Evolutionary conservation across 2,888 invertebrate species (phyloP).

Genomic region (Oxyteleia sp.): DNA sequence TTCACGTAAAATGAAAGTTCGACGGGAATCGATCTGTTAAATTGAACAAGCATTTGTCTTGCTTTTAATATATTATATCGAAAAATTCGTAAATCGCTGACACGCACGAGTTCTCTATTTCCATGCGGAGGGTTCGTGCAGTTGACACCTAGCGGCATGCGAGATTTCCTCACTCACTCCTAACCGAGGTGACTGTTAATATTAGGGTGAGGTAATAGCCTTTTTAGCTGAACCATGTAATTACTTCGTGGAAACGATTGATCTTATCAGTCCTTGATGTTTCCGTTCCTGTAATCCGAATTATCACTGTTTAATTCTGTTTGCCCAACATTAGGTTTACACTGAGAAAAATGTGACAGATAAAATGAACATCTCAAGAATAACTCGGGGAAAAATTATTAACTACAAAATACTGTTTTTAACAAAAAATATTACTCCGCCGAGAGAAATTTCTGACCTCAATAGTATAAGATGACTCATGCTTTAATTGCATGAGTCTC

Average conservation of each 20-base stretch:
- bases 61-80: constrained; percentile 23
- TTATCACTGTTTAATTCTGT: neutral
- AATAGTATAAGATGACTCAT: no score
- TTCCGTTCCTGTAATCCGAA: neutral
- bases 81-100: constrained; percentile 54
- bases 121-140: constrained; percentile 75
- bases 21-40: neutral
- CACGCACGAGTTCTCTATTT: constrained; percentile 67
- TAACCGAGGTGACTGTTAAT: constrained; percentile 63
- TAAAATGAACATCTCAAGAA: no score
- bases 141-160: constrained; percentile 77
- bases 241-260: constrained; percentile 60
- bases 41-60: constrained; percentile 13
- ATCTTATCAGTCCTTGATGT: constrained; percentile 30
- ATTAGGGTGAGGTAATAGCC: constrained; percentile 62
- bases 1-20: neutral
- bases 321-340: neutral
- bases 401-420: no score
- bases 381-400: no score
- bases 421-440: no score
- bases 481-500: no score
- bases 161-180: constrained; percentile 68
- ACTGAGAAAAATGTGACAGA: no score
- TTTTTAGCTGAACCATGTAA: constrained; percentile 61
- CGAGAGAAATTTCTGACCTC: no score